Evolutionary conservation across 1,140 invertebrate species (phyloP), one percentile per base, ranked within the genome.

Genomic region (Euwallacea similis): DNA sequence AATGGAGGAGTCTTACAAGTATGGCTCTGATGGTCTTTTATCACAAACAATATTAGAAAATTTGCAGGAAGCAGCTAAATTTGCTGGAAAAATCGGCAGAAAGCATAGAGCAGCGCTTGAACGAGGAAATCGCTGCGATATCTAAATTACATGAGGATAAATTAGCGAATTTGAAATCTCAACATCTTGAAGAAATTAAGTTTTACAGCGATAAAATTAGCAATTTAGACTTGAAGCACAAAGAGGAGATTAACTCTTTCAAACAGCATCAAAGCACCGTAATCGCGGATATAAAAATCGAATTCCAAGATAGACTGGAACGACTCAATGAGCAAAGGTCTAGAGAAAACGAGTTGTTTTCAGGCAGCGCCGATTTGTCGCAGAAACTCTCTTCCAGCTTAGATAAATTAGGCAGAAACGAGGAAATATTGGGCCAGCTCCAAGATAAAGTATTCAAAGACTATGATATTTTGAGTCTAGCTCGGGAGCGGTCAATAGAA

Each of bases 1-100:
- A 62, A 78, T 85, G 47, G 84, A 86, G 56, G 77, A 79, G 58
- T 84, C 83, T 0, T 84, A 84, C 70, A 86, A 84, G 84, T 85
- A 74, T 9, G 44, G 8, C 42, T 41, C 7, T 8, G 0, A 11
- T 42, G 9, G 6, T 13, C 43, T 42, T 13, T 42, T 42, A 43
- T 42, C 0, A n/a, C 9, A 42, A 41, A 16, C 54, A 41, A 54
- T 33, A 7, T 10, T 16, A 16, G 15, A 13, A 46, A 44, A 15
- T 21, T 72, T 66, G 2, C 33, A 85, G 84, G 68, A 86, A 86
- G 74, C 84, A 85, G 77, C 73, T 85, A 0, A 75, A 77, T 56
- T 75, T 84, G 0, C 59, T 85, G 9, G 84, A 85, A 73, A 79
- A 84, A 55, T 81, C 82, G 42, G 71, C 81, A 56, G 75, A 78